Evolutionary conservation across 2,888 invertebrate species (phyloP).

Genomic region (Chrysodeixis includens): DNA sequence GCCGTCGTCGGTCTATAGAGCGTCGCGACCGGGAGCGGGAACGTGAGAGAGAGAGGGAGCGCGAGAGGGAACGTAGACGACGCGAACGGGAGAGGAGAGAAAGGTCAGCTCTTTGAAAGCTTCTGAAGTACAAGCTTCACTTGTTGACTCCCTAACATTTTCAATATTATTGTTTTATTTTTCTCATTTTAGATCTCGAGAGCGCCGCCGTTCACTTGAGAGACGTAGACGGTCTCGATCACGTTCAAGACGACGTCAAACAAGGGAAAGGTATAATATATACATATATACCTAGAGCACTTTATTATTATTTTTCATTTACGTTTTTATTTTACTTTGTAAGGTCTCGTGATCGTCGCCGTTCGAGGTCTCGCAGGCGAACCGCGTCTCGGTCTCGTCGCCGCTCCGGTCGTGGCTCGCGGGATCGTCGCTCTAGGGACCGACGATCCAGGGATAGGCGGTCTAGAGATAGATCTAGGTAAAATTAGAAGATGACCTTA

Average conservation of each 20-base stretch:
- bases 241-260: constrained; percentile 84
- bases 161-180: neutral
- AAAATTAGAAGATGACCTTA: constrained; percentile 26
- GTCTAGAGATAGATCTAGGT: constrained; percentile 81
- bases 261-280: constrained; percentile 84
- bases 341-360: constrained; percentile 82
- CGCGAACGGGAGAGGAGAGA: constrained; percentile 82
- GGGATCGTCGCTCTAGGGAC: constrained; percentile 80
- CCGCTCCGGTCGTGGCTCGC: constrained; percentile 79
- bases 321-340: constrained; percentile 17
- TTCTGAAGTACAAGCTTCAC: too few relatives aligned
- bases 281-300: neutral
- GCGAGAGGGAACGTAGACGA: constrained; percentile 73
- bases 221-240: constrained; percentile 85
- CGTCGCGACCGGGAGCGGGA: constrained; percentile 83
- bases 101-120: constrained; percentile 69
- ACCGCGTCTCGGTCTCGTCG: constrained; percentile 74
- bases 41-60: constrained; percentile 77
- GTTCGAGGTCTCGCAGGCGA: constrained; percentile 81
- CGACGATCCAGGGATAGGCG: constrained; percentile 80
- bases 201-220: constrained; percentile 87
- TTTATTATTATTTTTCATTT: neutral
- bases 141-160: too few relatives aligned
- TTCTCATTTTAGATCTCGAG: constrained; percentile 77
- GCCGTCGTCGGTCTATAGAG: constrained; percentile 83